These are phyloP conservation scores for Margaritifera margaritifera DNA, from an alignment of 2,888 invertebrate genomes.

Conservation along the genomic window DNA sequence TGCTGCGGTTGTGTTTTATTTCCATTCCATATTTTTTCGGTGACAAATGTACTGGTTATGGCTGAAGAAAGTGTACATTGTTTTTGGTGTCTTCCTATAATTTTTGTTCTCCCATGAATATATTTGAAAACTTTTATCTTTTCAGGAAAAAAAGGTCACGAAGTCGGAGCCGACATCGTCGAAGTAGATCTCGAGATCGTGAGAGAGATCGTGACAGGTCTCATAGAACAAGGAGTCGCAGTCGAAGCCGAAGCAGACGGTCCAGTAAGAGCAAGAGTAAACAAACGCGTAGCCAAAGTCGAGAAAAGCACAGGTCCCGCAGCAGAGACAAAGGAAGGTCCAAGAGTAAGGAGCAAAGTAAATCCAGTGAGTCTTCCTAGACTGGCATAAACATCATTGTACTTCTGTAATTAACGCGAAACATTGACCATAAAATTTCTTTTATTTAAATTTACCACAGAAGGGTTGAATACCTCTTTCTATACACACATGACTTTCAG, in stretches of 20 bases:
- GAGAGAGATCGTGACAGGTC: slow-evolving; percentile 32
- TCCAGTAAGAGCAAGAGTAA: slow-evolving; percentile 25
- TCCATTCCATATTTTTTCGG: no score
- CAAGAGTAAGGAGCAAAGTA: slow-evolving; percentile 22
- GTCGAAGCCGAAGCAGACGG: slow-evolving; percentile 35
- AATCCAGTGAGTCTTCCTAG: slow-evolving; percentile 24
- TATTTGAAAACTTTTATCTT: background rate
- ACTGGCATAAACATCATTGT: no score
- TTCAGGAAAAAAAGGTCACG: slow-evolving; percentile 47
- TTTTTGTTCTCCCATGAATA: background rate
- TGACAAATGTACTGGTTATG: no score
- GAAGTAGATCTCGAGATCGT: slow-evolving; percentile 48
- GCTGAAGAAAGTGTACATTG: no score
- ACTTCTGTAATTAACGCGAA: no score
- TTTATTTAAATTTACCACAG: no score
- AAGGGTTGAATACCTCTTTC: no score
- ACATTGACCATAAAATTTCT: no score
- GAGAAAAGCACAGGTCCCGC: slow-evolving; percentile 26
- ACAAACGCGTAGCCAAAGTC: slow-evolving; percentile 9
- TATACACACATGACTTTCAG: no score
- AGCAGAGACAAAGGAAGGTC: slow-evolving; percentile 36
- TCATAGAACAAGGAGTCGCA: slow-evolving; percentile 35
- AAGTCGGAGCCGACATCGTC: slow-evolving; percentile 50
- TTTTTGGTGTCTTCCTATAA: background rate
- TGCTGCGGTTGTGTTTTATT: no score